Evolutionary conservation across 2,113 vertebrate species (phyloP).

Genomic region (Monarcha castaneiventris): DNA sequence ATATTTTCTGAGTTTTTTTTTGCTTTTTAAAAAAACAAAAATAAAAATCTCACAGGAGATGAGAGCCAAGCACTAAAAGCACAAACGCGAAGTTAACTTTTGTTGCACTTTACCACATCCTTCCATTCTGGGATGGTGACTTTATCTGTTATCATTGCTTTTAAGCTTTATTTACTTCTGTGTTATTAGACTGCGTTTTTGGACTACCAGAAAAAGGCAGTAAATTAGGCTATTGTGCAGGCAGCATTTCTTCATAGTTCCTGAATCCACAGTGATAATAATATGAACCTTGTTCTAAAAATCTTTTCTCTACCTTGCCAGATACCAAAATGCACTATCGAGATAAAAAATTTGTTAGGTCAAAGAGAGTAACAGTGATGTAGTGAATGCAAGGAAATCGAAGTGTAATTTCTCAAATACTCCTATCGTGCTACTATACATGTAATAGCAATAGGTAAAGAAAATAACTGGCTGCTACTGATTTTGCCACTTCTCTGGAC

Average conservation of each 20-base stretch:
- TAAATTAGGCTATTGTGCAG: not conserved
- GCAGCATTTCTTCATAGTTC: not conserved
- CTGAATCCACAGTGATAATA: not conserved
- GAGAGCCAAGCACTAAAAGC: not conserved
- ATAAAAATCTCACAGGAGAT: not conserved
- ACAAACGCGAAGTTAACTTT: not conserved
- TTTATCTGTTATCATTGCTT: not conserved
- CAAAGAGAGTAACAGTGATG: not conserved
- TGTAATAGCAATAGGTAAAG: not conserved
- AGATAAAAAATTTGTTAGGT: not conserved
- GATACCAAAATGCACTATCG: not conserved
- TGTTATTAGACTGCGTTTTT: not conserved
- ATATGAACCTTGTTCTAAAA: not conserved
- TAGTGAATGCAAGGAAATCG: not conserved
- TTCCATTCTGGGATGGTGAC: not conserved
- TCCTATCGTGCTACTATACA: not conserved
- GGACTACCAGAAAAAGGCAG: not conserved
- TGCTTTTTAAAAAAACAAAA: not conserved
- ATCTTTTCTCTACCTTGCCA: not conserved
- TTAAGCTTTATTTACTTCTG: not conserved
- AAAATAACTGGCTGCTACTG: not conserved
- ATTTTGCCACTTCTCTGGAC: not conserved
- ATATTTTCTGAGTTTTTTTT: not conserved
- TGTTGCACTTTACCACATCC: not conserved
- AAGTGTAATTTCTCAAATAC: not conserved